phyloP scores from a whole-genome alignment of 2,888 invertebrate species.

The Cinara cedri region DNA sequence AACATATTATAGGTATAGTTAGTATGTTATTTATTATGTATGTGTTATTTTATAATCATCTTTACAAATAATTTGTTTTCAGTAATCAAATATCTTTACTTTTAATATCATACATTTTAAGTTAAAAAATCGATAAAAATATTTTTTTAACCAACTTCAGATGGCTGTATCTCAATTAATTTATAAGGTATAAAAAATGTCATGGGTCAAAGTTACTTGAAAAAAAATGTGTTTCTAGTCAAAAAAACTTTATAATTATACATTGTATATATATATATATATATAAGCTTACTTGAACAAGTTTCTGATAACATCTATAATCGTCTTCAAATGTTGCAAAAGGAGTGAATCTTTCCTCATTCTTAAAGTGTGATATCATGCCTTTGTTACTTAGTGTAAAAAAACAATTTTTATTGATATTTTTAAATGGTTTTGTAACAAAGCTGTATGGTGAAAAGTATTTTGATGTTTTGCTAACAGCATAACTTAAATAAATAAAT shows the following conservation, averaged over 20 bases:
- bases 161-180: too few relatives aligned
- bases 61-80: too few relatives aligned
- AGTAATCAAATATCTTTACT: too few relatives aligned
- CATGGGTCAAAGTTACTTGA: too few relatives aligned
- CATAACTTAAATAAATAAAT: constrained; percentile 40
- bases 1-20: too few relatives aligned
- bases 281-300: constrained; percentile 16
- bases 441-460: constrained; percentile 39
- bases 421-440: background rate
- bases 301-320: constrained; percentile 15
- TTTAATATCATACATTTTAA: too few relatives aligned
- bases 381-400: constrained; percentile 42
- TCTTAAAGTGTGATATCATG: constrained; percentile 26
- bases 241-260: background rate
- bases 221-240: too few relatives aligned
- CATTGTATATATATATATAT: background rate
- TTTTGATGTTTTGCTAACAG: constrained; percentile 26
- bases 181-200: too few relatives aligned
- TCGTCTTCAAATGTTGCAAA: constrained; percentile 27
- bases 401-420: constrained; percentile 23
- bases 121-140: too few relatives aligned
- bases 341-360: constrained; percentile 29
- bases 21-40: too few relatives aligned
- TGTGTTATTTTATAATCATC: too few relatives aligned
- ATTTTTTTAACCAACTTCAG: too few relatives aligned